phyloP scores from a whole-genome alignment of 2,797 vertebrate species.

The Telmatherina bonti region DNA sequence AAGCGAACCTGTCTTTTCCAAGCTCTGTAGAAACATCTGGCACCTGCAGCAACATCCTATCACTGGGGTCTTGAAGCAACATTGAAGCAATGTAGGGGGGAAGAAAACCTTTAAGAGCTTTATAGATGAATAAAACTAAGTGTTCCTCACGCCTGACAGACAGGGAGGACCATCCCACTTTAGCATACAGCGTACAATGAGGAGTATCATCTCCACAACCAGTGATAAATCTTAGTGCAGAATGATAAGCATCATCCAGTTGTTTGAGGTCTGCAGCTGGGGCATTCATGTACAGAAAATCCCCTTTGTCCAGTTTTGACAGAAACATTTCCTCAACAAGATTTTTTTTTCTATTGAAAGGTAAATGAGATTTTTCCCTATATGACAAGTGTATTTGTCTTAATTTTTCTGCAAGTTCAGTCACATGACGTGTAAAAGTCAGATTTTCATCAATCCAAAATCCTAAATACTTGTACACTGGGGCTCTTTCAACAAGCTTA shows the following conservation, averaged over 20 bases:
- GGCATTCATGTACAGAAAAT: conserved; percentile 1
- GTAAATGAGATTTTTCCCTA: neutral
- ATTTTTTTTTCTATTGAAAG: neutral
- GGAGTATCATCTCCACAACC: neutral
- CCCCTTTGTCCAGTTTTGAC: neutral
- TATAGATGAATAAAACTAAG: neutral
- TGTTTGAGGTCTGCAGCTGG: too few species aligned
- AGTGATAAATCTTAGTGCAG: neutral
- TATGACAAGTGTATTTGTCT: neutral
- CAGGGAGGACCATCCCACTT: neutral
- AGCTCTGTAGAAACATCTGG: neutral
- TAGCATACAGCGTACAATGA: neutral
- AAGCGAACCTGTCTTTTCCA: neutral
- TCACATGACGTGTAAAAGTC: neutral
- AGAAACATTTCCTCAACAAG: neutral
- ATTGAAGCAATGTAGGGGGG: conserved; percentile 12
- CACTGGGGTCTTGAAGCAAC: rapidly evolving
- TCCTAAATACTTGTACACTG: conserved; percentile 1
- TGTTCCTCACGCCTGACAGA: neutral
- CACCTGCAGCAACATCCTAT: neutral
- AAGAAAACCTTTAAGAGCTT: neutral
- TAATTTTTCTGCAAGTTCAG: neutral
- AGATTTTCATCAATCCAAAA: neutral
- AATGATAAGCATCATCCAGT: neutral
- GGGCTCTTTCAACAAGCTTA: neutral